phyloP scores from a whole-genome alignment of 1,140 invertebrate species.

The Drosophila serrata region DNA sequence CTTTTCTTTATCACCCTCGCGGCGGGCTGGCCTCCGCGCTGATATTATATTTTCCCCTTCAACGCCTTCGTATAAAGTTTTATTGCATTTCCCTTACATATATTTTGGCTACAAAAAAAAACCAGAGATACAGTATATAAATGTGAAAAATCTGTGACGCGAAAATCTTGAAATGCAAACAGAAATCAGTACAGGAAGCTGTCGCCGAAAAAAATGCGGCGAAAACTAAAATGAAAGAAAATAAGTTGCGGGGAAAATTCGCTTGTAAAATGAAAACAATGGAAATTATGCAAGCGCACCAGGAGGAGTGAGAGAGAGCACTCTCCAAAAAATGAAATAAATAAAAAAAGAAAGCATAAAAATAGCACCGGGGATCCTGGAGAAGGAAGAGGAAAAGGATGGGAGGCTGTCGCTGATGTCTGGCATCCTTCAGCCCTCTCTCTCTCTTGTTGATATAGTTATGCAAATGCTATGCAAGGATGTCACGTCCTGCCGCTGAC shows the following conservation, averaged over 20 bases:
- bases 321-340: constrained; percentile 25
- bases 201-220: constrained; percentile 37
- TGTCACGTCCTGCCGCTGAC: constrained; percentile 83
- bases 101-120: constrained; percentile 16
- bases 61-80: constrained; percentile 68
- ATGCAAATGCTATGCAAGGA: constrained; percentile 84
- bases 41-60: constrained; percentile 40
- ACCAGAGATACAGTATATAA: constrained; percentile 10
- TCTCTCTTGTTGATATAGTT: constrained; percentile 68
- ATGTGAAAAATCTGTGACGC: constrained; percentile 67
- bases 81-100: constrained; percentile 61
- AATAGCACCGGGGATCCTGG: constrained; percentile 50
- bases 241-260: constrained; percentile 65
- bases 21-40: constrained; percentile 4
- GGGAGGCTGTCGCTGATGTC: constrained; percentile 53
- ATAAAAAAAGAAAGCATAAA: constrained; percentile 58
- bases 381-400: background rate
- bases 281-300: constrained; percentile 81
- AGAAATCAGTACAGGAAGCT: constrained; percentile 76
- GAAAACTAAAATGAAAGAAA: constrained; percentile 60
- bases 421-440: constrained; percentile 24
- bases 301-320: constrained; percentile 36
- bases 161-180: constrained; percentile 79
- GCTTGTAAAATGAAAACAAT: constrained; percentile 80
- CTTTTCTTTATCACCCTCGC: constrained; percentile 43